phyloP scores from a whole-genome alignment of 2,113 vertebrate species.

The Chionodraco myersi region DNA sequence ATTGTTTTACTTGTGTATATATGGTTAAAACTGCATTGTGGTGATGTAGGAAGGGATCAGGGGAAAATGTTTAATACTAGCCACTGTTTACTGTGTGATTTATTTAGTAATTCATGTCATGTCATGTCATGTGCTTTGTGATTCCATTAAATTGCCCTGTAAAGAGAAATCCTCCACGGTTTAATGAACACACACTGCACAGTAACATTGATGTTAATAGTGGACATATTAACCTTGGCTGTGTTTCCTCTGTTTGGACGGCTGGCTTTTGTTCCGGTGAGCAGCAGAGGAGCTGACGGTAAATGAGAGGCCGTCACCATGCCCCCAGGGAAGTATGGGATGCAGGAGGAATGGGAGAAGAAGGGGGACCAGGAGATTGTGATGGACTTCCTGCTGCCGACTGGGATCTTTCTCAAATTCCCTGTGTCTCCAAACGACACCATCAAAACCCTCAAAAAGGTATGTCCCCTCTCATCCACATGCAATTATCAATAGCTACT shows the following conservation, averaged over 20 bases:
- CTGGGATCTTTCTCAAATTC: slow-evolving; percentile 94
- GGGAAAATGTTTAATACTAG: background rate
- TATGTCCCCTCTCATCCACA: slow-evolving; percentile 59
- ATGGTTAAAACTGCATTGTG: background rate
- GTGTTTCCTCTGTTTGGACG: slow-evolving; percentile 34
- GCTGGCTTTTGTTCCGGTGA: slow-evolving; percentile 46
- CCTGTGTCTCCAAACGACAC: slow-evolving; percentile 90
- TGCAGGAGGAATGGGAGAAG: slow-evolving; percentile 93
- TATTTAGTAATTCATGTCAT: slow-evolving; percentile 4
- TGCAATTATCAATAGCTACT: background rate
- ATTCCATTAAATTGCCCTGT: background rate
- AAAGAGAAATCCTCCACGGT: background rate
- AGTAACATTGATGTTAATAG: slow-evolving; percentile 30
- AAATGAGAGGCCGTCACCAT: slow-evolving; percentile 88
- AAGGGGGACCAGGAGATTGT: slow-evolving; percentile 88
- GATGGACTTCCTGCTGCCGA: slow-evolving; percentile 96
- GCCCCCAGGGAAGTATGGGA: slow-evolving; percentile 95
- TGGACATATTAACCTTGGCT: slow-evolving; percentile 53
- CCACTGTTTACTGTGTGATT: background rate
- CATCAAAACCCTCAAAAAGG: slow-evolving; percentile 93
- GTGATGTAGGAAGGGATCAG: slow-evolving; percentile 12
- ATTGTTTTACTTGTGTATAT: background rate
- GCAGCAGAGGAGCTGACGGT: slow-evolving; percentile 81
- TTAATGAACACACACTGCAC: background rate
- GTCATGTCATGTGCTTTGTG: too few species aligned